A percentile compares a stretch with the other conserved stretches of the same genome.
Conservation (phyloP, 2,797 vertebrate species). For the Sebastolobus alascanus region DNA sequence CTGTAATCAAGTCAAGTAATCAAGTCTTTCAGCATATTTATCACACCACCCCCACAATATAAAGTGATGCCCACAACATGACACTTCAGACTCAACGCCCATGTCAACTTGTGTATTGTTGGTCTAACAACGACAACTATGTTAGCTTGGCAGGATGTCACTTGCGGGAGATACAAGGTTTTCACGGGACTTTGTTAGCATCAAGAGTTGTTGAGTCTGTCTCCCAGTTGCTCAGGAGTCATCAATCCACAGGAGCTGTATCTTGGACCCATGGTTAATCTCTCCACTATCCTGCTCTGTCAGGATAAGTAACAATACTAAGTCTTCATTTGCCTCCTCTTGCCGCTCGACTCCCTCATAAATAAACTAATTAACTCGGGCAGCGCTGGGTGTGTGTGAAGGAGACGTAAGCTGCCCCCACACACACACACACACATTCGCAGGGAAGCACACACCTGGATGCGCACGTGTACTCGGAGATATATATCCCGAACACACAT, state of each 20-base stretch:
- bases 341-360: conserved; percentile 70
- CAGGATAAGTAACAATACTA: conserved; percentile 77
- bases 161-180: conserved; percentile 12
- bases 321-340: conserved; percentile 77
- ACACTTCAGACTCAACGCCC: neutral
- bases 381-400: conserved; percentile 50
- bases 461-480: neutral
- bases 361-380: conserved; percentile 82
- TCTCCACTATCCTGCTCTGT: conserved; percentile 68
- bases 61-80: neutral
- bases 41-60: neutral
- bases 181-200: conserved; percentile 50
- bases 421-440: conserved; percentile 19
- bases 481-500: conserved; percentile 35
- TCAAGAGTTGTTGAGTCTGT: conserved; percentile 50
- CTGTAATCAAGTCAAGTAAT: neutral
- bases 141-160: conserved; percentile 9
- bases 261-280: conserved; percentile 69
- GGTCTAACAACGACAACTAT: neutral
- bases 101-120: neutral
- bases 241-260: conserved; percentile 71
- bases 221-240: conserved; percentile 58
- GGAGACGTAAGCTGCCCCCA: conserved; percentile 45
- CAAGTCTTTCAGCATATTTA: neutral
- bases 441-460: conserved; percentile 33